Evolutionary conservation across 2,888 invertebrate species (phyloP).

Genomic region (Acleris literana): DNA sequence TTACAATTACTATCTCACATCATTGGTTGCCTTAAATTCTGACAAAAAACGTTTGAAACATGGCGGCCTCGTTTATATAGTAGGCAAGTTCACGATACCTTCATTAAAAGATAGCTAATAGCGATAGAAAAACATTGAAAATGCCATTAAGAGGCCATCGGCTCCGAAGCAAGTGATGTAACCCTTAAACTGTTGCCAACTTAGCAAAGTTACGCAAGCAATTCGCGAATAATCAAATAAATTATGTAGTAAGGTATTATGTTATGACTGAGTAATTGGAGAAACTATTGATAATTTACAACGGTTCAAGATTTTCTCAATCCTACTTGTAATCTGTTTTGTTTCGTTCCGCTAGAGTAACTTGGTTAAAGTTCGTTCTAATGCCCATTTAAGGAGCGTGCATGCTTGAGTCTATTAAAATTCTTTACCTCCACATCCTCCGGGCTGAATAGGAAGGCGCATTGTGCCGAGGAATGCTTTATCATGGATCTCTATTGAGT

Average conservation of each 20-base stretch:
- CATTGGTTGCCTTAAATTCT: background rate
- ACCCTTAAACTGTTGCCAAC: conserved; percentile 34
- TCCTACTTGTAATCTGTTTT: background rate
- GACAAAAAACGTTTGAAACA: conserved; percentile 12
- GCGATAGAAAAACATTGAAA: conserved; percentile 41
- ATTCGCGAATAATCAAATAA: conserved; percentile 22
- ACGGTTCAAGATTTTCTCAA: too few relatives aligned
- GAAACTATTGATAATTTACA: conserved; percentile 1
- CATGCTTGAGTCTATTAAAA: conserved; percentile 52
- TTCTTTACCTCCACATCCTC: conserved; percentile 52
- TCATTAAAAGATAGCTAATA: conserved; percentile 42
- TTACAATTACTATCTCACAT: too few relatives aligned
- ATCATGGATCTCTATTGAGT: conserved; percentile 54
- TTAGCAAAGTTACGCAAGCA: conserved; percentile 28
- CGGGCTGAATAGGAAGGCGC: conserved; percentile 54
- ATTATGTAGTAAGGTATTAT: conserved; percentile 17
- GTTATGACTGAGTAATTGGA: conserved; percentile 12
- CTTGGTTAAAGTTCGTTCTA: background rate
- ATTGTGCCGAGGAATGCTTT: conserved; percentile 64
- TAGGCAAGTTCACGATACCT: conserved; percentile 38
- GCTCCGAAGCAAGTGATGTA: conserved; percentile 44
- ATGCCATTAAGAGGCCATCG: conserved; percentile 49
- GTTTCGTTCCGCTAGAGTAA: background rate
- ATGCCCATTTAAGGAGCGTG: conserved; percentile 13
- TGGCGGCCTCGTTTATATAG: background rate